These are phyloP conservation scores for Diplodus sargus DNA, from an alignment of 2,797 vertebrate genomes.

Conservation along the genomic window DNA sequence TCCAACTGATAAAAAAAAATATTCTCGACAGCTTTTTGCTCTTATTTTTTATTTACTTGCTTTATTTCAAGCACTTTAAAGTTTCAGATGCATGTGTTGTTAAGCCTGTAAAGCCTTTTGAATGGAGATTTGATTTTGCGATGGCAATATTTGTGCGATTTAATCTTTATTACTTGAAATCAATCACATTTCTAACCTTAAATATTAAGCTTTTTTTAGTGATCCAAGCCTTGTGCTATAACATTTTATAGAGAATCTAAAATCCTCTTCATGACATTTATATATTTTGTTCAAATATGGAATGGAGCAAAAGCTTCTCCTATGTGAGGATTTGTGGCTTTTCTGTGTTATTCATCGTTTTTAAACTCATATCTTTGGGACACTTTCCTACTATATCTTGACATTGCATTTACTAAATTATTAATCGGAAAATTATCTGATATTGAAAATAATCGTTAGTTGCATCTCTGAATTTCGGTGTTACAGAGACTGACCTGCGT, in stretches of 20 bases:
- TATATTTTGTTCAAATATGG: too few species aligned
- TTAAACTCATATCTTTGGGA: neutral
- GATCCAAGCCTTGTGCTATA: too few species aligned
- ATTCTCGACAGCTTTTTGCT: too few species aligned
- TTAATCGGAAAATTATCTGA: neutral
- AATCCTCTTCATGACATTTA: too few species aligned
- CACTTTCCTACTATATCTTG: neutral
- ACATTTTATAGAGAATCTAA: too few species aligned
- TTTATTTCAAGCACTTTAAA: too few species aligned
- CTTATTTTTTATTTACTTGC: too few species aligned
- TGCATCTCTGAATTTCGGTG: neutral
- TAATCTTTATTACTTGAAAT: neutral
- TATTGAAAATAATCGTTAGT: neutral
- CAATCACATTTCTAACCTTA: neutral
- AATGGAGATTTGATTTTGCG: neutral
- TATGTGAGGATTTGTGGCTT: neutral
- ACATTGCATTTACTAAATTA: neutral
- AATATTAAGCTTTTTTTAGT: neutral
- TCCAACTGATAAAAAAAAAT: too few species aligned
- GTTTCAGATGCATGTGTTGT: too few species aligned
- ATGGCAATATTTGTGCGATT: neutral
- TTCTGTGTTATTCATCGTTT: neutral
- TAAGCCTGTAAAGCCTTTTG: neutral
- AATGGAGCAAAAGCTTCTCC: too few species aligned
- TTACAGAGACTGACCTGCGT: slow-evolving; percentile 87